Evolutionary conservation across 2,113 vertebrate species (phyloP).

Genomic region (Chelonoidis abingdonii): DNA sequence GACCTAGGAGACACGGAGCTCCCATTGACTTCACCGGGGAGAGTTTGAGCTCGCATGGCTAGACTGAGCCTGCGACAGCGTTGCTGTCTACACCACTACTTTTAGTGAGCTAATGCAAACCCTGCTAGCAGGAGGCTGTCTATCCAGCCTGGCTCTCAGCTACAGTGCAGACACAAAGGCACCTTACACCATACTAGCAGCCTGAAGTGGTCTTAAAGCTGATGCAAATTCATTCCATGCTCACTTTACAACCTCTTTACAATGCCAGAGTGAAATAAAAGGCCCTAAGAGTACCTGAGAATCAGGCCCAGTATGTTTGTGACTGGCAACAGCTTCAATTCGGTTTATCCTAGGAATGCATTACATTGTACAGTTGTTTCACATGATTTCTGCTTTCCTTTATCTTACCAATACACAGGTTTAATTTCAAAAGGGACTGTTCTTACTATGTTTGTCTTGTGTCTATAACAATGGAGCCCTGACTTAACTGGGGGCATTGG

Average conservation of each 20-base stretch:
- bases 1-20: neutral
- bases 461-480: conserved; percentile 34
- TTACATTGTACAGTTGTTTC: conserved; percentile 3
- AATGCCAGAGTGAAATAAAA: neutral
- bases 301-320: neutral
- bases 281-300: neutral
- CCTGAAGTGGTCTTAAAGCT: neutral
- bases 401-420: conserved; percentile 29
- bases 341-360: conserved; percentile 10
- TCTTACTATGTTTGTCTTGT: neutral
- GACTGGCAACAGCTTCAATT: neutral
- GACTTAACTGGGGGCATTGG: conserved; percentile 13
- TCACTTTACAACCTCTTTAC: neutral
- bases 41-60: too few species aligned
- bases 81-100: neutral
- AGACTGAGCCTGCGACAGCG: neutral
- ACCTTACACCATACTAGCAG: neutral
- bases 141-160: neutral
- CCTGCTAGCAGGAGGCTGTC: neutral
- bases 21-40: neutral
- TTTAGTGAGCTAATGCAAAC: neutral
- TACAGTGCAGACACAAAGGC: neutral
- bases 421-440: conserved; percentile 42
- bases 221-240: neutral
- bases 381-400: conserved; percentile 28